Percentiles rank a stretch among this genome's conserved stretches.
Conservation (phyloP, 37 sponge, comb jelly and placozoan species). For the Agelas oroides region DNA sequence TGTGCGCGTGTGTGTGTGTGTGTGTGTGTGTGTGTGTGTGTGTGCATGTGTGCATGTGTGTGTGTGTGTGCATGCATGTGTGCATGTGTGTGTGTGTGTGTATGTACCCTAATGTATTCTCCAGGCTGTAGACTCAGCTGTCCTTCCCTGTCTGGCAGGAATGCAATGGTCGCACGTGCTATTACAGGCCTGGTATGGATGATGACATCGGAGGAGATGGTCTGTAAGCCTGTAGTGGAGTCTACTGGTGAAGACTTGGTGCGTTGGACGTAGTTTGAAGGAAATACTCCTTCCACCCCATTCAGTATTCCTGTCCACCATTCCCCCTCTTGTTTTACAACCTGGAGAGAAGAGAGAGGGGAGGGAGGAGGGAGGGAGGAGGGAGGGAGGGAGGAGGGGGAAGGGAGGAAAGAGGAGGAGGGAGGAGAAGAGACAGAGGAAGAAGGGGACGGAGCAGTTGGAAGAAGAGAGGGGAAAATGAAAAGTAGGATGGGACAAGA, state of each 20-base stretch:
- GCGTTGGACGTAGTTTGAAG: slow-evolving; percentile 82
- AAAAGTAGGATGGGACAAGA: not conserved
- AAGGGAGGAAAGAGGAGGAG: not conserved
- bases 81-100: too few species aligned
- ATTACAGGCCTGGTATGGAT: slow-evolving; percentile 34
- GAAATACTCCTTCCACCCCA: slow-evolving; percentile 75
- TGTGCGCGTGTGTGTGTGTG: too few species aligned
- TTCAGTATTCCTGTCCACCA: slow-evolving; percentile 86
- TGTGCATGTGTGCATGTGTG: too few species aligned
- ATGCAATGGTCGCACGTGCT: slow-evolving; percentile 54
- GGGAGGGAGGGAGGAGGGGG: not conserved
- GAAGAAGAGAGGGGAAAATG: too few species aligned
- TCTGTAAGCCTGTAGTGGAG: not conserved
- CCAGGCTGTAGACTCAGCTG: slow-evolving; percentile 71
- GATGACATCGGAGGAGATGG: not conserved
- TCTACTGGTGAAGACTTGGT: not conserved
- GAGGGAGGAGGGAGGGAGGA: not conserved
- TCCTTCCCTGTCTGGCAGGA: slow-evolving; percentile 19
- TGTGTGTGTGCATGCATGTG: too few species aligned
- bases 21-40: too few species aligned
- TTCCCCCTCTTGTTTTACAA: slow-evolving; percentile 52
- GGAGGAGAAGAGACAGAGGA: not conserved
- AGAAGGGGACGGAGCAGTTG: not conserved
- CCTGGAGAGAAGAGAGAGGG: not conserved
- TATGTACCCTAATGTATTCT: slow-evolving; percentile 62